Evolutionary conservation across 2,888 invertebrate genomes (phyloP), one percentile per base, ranked within the genome.

Genomic region (Cyclophora albipunctata): DNA sequence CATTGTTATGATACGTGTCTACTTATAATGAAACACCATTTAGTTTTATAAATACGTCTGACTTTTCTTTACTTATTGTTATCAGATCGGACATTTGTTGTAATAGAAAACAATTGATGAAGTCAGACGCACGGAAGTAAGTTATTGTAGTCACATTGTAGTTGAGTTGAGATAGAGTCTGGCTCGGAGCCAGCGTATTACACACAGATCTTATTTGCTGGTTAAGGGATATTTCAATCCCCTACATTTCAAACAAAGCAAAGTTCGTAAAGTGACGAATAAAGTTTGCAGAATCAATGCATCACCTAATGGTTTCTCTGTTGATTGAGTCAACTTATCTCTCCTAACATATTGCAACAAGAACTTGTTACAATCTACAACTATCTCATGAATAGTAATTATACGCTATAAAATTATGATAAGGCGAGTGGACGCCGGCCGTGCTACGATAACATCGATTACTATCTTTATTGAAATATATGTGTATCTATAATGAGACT

Each of bases 1-100:
- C 63, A 69, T 71, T 69, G 65, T 73, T 73, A 67, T 66, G 54
- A 51, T 50, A 47, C 43, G 43, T 45, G 37, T 37, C 5, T 37
- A 37, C 7, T 6, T 40, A n/a, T 4, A 41, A 20, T 37, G 1
- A 37, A 37, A 37, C 37, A 37, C 5, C 5, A 37, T 37, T 20
- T 20, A 20, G 20, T 20, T 37, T 37, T 37, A 37, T 37, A 37
- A 37, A 37, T 2, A 37, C 1, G 20, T 20, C 20, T 20, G 20
- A 20, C 20, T 20, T 20, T 20, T 20, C 20, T 20, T 20, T 20
- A 20, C 20, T 20, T 1, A 20, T 20, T 20, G 20, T 20, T 20
- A 20, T 20, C 20, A 20, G 20, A 20, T 37, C 4, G 37, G 4
- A 5, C 37, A 2, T 37, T 37, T 37, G 37, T 37, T 37, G 37